phyloP scores from a whole-genome alignment of 2,797 vertebrate genomes.

The Diglossa cyanea region DNA sequence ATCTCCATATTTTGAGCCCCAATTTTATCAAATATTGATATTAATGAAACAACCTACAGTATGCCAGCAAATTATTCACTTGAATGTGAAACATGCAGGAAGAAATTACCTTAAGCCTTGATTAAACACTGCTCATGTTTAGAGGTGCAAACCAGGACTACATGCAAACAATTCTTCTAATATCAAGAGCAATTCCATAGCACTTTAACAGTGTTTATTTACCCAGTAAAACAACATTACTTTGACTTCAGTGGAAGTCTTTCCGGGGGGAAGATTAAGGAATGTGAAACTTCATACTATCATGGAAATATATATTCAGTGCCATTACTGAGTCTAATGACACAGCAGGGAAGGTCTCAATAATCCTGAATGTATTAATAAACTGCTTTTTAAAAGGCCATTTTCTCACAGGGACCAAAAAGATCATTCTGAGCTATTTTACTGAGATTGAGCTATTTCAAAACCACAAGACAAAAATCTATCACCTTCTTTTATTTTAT shows the following conservation, averaged over 20 bases:
- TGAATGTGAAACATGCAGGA: background rate
- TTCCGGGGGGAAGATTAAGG: background rate
- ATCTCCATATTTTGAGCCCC: background rate
- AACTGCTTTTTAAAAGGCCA: background rate
- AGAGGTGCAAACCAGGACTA: background rate
- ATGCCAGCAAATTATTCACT: background rate
- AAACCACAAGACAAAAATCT: background rate
- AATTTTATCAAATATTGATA: background rate
- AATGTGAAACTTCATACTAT: background rate
- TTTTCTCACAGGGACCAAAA: background rate
- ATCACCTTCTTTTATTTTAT: slow-evolving; percentile 1
- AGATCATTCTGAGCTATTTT: background rate
- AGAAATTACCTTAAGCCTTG: background rate
- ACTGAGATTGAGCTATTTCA: background rate
- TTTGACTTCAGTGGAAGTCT: background rate
- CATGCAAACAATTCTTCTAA: background rate
- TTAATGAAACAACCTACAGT: background rate
- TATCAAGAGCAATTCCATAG: background rate
- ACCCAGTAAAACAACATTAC: background rate
- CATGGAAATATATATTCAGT: background rate
- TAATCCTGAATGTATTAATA: background rate
- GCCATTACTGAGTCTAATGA: background rate
- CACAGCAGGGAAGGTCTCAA: background rate
- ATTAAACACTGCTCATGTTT: background rate
- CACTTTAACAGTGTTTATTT: background rate